These are phyloP conservation scores for Rhopilema esculentum DNA, from an alignment of 30 jellyfish, hydroid and myxozoan species.

Conservation along the genomic window DNA sequence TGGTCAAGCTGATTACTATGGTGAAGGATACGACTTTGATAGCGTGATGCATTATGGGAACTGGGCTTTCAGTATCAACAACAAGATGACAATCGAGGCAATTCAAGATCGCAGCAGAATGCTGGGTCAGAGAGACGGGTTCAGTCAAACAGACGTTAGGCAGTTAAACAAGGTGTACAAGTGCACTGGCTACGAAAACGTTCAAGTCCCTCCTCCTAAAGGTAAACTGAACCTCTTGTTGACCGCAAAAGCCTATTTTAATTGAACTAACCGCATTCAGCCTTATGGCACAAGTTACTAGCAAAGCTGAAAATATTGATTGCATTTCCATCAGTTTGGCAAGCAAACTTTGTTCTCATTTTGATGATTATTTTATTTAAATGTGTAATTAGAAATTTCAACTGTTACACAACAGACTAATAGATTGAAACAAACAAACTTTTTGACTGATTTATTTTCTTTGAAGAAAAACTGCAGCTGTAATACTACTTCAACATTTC, in stretches of 20 bases:
- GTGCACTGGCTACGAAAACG: constrained; percentile 50
- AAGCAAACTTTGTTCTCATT: too few species aligned
- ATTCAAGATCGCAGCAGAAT: constrained; percentile 13
- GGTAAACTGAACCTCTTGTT: not conserved
- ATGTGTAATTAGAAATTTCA: too few species aligned
- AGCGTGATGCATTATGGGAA: constrained; percentile 47
- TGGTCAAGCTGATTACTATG: constrained; percentile 42
- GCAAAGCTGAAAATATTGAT: too few species aligned
- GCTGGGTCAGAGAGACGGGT: constrained; percentile 67
- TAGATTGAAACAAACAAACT: too few species aligned
- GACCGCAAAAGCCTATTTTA: not conserved
- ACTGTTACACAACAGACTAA: too few species aligned
- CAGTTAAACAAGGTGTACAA: constrained; percentile 56
- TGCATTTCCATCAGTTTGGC: too few species aligned
- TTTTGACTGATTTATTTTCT: too few species aligned
- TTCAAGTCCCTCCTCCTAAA: constrained; percentile 42
- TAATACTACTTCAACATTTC: too few species aligned
- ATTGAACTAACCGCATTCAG: not conserved
- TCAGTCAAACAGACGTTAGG: constrained; percentile 68
- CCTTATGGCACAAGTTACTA: not conserved
- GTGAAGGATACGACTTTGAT: constrained; percentile 39
- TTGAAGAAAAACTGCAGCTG: too few species aligned
- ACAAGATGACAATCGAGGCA: constrained; percentile 53
- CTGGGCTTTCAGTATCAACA: constrained; percentile 34
- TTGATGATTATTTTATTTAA: too few species aligned